Conservation (phyloP, 1,140 invertebrate genomes). For the Capitella teleta region DNA sequence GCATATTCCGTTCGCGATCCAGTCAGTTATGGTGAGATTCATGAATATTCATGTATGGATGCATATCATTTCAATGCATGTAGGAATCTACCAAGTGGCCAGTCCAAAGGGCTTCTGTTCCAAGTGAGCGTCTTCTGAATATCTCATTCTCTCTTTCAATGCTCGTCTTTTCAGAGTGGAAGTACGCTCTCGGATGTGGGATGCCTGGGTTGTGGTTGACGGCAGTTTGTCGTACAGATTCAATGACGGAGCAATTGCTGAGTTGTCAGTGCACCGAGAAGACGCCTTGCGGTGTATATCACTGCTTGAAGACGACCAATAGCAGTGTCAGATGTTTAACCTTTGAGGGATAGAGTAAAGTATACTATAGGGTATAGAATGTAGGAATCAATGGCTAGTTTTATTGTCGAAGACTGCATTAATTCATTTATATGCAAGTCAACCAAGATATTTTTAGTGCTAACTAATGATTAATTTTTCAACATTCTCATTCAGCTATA, state of each 20-base stretch:
- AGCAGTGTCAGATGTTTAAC: too few relatives aligned
- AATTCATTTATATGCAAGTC: too few relatives aligned
- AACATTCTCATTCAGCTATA: too few relatives aligned
- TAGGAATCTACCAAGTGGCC: neutral
- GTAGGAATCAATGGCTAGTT: too few relatives aligned
- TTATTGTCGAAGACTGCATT: too few relatives aligned
- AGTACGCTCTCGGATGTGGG: slow-evolving; percentile 68
- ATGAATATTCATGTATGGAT: neutral
- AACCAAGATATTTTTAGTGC: too few relatives aligned
- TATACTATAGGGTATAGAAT: too few relatives aligned
- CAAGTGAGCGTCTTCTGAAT: neutral
- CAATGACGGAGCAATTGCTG: slow-evolving; percentile 81
- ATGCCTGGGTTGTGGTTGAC: slow-evolving; percentile 91
- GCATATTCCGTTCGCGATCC: slow-evolving; percentile 87
- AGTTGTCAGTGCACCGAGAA: slow-evolving; percentile 69
- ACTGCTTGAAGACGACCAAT: too few relatives aligned
- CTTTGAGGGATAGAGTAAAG: too few relatives aligned
- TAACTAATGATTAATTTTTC: too few relatives aligned
- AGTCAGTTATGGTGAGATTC: slow-evolving; percentile 47
- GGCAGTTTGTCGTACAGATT: slow-evolving; percentile 87
- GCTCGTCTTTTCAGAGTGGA: neutral
- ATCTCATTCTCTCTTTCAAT: slow-evolving; percentile 5
- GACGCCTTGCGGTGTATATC: slow-evolving; percentile 58
- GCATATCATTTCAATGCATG: neutral
- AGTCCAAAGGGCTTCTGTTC: slow-evolving; percentile 4